A percentile compares a stretch with the other conserved stretches of the same genome.
Evolutionary conservation across 2,113 vertebrate genomes (phyloP).

Genomic region (Oreochromis spilurus): DNA sequence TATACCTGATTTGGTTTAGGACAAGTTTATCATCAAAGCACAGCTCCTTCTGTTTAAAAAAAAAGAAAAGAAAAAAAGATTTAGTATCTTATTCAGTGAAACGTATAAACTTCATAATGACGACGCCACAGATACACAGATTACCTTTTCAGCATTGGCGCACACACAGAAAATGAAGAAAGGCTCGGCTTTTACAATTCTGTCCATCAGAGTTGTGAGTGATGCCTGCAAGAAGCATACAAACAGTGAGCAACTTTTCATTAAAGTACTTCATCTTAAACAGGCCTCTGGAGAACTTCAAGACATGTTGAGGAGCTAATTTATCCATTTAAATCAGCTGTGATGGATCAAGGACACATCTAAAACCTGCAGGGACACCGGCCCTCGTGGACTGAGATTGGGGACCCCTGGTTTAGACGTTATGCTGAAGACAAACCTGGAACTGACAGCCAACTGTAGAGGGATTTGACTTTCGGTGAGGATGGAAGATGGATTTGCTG

Average conservation of each 20-base stretch:
- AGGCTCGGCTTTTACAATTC: constrained; percentile 81
- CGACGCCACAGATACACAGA: background rate
- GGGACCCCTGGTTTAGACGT: no score
- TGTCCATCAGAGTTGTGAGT: constrained; percentile 82
- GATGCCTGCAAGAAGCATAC: constrained; percentile 74
- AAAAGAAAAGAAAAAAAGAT: background rate
- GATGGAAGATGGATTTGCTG: constrained; percentile 81
- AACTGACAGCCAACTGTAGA: constrained; percentile 87
- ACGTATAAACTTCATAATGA: background rate
- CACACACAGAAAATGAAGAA: constrained; percentile 94
- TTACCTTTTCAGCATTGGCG: constrained; percentile 86
- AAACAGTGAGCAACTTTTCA: background rate
- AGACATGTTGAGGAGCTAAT: no score
- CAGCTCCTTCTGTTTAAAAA: constrained; percentile 78
- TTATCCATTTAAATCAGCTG: no score
- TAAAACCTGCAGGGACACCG: no score
- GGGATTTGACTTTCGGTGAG: constrained; percentile 82
- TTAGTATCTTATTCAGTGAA: background rate
- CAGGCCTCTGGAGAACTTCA: no score
- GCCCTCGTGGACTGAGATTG: no score
- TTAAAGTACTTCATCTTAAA: background rate
- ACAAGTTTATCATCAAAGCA: constrained; percentile 86
- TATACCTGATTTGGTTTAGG: constrained; percentile 86
- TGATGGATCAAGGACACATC: no score
- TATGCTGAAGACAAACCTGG: constrained; percentile 75